phyloP scores from a whole-genome alignment of 2,888 invertebrate genomes.

The Leucoptera coffeella region DNA sequence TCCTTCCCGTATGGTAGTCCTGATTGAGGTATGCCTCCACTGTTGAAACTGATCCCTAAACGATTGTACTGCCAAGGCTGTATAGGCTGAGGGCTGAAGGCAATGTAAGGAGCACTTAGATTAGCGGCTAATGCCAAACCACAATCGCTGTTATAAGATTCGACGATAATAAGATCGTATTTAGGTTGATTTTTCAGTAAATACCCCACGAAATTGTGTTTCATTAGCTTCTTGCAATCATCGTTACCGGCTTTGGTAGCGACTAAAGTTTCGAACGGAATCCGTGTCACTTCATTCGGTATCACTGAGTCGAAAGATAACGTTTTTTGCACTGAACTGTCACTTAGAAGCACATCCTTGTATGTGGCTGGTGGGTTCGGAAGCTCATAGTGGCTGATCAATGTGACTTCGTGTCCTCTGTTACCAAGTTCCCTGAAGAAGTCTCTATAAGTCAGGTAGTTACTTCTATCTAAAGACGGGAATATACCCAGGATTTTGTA shows the following conservation, averaged over 20 bases:
- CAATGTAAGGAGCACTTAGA: conserved; percentile 59
- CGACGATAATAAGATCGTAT: conserved; percentile 66
- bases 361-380: conserved; percentile 40
- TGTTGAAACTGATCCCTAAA: conserved; percentile 44
- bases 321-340: conserved; percentile 26
- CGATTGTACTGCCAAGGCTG: conserved; percentile 50
- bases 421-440: conserved; percentile 43
- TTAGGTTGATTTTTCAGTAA: conserved; percentile 39
- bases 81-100: conserved; percentile 47
- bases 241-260: conserved; percentile 43
- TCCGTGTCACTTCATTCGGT: conserved; percentile 34
- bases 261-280: conserved; percentile 40
- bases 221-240: conserved; percentile 41
- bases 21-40: conserved; percentile 39
- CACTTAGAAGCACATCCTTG: conserved; percentile 44
- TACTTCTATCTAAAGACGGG: conserved; percentile 43
- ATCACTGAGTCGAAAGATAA: conserved; percentile 42
- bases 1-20: conserved; percentile 32
- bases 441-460: conserved; percentile 42
- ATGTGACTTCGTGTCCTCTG: conserved; percentile 47
- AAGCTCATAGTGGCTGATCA: conserved; percentile 44
- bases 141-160: conserved; percentile 71
- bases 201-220: conserved; percentile 45
- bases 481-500: conserved; percentile 50
- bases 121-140: conserved; percentile 62